phyloP scores from a whole-genome alignment of 2,113 vertebrate species.

The Donacobius atricapilla region DNA sequence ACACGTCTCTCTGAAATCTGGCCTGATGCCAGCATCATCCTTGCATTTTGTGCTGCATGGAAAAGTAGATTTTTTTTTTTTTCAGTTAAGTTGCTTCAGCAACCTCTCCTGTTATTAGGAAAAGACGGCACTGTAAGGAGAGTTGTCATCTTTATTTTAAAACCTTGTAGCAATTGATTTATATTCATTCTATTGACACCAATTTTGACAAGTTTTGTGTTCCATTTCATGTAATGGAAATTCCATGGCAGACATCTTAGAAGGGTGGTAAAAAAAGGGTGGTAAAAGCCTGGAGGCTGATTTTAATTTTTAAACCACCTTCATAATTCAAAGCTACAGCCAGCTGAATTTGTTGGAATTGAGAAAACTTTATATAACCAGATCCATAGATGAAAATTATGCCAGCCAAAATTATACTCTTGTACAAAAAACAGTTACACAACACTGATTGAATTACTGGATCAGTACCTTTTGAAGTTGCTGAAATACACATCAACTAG shows the following conservation, averaged over 20 bases:
- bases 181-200: background rate
- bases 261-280: background rate
- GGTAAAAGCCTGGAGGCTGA: background rate
- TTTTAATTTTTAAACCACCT: background rate
- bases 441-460: background rate
- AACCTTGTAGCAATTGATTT: background rate
- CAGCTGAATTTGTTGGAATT: background rate
- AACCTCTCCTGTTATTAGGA: slow-evolving; percentile 1
- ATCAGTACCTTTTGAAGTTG: slow-evolving; percentile 2
- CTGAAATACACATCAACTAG: slow-evolving; percentile 6
- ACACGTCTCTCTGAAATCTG: background rate
- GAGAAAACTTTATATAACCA: background rate
- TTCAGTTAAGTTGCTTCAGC: background rate
- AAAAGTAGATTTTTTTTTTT: background rate
- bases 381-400: background rate
- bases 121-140: background rate
- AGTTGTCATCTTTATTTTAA: slow-evolving; percentile 30
- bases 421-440: background rate
- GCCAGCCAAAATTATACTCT: background rate
- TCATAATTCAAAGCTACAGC: background rate
- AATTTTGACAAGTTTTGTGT: background rate
- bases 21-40: background rate
- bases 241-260: background rate
- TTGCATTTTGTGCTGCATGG: background rate
- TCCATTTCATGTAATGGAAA: background rate